Conservation (phyloP, 2,888 invertebrate genomes). For the Notodonta dromedarius region DNA sequence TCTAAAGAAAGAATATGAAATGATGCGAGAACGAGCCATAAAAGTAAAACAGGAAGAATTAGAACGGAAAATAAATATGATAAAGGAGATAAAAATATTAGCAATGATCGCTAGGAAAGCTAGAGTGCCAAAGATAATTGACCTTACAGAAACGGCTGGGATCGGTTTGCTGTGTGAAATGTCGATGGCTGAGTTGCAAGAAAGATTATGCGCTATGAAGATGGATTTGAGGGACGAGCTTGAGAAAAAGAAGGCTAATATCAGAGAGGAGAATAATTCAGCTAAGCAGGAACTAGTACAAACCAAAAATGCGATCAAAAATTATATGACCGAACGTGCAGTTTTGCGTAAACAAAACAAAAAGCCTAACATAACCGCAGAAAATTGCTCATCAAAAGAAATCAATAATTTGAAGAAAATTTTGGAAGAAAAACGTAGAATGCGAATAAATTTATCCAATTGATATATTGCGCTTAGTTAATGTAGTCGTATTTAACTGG, state of each 20-base stretch:
- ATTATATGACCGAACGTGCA: constrained; percentile 63
- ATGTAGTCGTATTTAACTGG: constrained; percentile 13
- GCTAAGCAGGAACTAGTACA: constrained; percentile 76
- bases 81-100: constrained; percentile 80
- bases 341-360: constrained; percentile 54
- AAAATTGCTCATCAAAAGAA: constrained; percentile 61
- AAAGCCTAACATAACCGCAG: constrained; percentile 42
- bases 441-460: constrained; percentile 51
- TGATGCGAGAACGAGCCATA: constrained; percentile 61
- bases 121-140: constrained; percentile 80
- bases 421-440: constrained; percentile 76
- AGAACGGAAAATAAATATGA: constrained; percentile 74
- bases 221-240: constrained; percentile 80
- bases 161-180: constrained; percentile 86
- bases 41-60: constrained; percentile 77
- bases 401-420: constrained; percentile 73
- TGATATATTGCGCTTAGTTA: constrained; percentile 8
- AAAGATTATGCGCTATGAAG: constrained; percentile 78
- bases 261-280: constrained; percentile 70
- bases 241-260: constrained; percentile 71
- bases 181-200: constrained; percentile 86
- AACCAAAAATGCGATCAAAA: constrained; percentile 71
- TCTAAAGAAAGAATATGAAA: constrained; percentile 63
- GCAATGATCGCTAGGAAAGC: constrained; percentile 78
- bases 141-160: constrained; percentile 84